A percentile compares a stretch with the other conserved stretches of the same genome.
These are phyloP conservation scores for Galagoides demidoff DNA, from an alignment of 2,797 vertebrate genomes.

Conservation along the genomic window DNA sequence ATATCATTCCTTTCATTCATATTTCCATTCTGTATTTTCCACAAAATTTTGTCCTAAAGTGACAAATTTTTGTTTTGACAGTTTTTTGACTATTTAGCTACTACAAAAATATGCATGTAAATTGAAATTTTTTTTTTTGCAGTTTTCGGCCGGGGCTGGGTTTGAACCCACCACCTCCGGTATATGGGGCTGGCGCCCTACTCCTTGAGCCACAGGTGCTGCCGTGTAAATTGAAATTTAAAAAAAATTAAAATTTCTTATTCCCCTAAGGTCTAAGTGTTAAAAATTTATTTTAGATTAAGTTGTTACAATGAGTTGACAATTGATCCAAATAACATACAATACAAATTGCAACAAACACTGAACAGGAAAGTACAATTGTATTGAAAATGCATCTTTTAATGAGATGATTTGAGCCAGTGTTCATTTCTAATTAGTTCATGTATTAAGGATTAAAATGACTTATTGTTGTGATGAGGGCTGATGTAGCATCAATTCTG, in stretches of 20 bases:
- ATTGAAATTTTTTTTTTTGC: neutral
- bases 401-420: neutral
- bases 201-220: too few species aligned
- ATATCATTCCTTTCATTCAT: neutral
- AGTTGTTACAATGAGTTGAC: neutral
- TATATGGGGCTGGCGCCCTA: too few species aligned
- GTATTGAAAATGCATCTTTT: neutral
- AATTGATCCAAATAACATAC: neutral
- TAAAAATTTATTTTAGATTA: neutral
- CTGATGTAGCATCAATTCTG: neutral
- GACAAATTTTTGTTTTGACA: neutral
- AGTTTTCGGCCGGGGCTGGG: too few species aligned
- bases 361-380: neutral
- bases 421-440: slow-evolving; percentile 23
- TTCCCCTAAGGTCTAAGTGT: neutral
- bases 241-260: neutral
- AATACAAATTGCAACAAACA: neutral
- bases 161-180: too few species aligned
- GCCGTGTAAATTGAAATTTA: neutral
- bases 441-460: neutral
- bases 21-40: neutral
- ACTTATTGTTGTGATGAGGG: neutral
- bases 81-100: neutral
- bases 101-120: neutral
- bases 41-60: neutral